These are phyloP conservation scores for Lathamus discolor DNA, from an alignment of 2,113 vertebrate genomes.

Conservation along the genomic window DNA sequence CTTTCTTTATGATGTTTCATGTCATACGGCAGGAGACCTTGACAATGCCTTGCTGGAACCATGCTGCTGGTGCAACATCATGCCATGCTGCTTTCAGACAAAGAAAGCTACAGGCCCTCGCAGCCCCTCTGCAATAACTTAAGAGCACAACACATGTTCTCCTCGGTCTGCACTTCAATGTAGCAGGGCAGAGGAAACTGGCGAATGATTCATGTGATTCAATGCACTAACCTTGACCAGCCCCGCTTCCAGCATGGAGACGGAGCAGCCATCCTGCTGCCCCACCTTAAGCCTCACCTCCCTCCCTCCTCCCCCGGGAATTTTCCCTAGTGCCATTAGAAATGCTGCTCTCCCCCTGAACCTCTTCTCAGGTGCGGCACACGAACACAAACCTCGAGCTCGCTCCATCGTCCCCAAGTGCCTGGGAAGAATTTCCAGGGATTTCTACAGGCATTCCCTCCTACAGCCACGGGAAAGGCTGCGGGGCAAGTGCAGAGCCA, in stretches of 20 bases:
- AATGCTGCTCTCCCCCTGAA: not conserved
- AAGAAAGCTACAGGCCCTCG: constrained; percentile 52
- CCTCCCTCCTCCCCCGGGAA: not conserved
- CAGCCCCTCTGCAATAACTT: not conserved
- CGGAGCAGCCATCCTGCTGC: not conserved
- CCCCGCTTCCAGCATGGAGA: not conserved
- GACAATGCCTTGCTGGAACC: not conserved
- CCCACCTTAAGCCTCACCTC: not conserved
- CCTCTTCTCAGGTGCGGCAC: not conserved
- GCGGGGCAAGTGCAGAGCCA: not conserved
- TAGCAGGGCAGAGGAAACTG: not conserved
- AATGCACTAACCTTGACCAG: not conserved
- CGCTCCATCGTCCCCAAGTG: not conserved
- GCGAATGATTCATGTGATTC: not conserved
- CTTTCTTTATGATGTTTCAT: not conserved
- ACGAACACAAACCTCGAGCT: not conserved
- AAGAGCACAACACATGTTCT: not conserved
- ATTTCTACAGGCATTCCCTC: not conserved
- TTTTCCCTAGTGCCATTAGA: not conserved
- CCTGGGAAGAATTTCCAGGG: not conserved
- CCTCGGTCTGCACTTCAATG: not conserved
- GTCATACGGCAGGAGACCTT: not conserved
- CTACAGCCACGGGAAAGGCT: not conserved
- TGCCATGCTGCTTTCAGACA: constrained; percentile 56
- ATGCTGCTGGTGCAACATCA: constrained; percentile 33